Base-by-base conservation (phyloP, 2,888 invertebrate genomes). In the Danaus chrysippus region DNA sequence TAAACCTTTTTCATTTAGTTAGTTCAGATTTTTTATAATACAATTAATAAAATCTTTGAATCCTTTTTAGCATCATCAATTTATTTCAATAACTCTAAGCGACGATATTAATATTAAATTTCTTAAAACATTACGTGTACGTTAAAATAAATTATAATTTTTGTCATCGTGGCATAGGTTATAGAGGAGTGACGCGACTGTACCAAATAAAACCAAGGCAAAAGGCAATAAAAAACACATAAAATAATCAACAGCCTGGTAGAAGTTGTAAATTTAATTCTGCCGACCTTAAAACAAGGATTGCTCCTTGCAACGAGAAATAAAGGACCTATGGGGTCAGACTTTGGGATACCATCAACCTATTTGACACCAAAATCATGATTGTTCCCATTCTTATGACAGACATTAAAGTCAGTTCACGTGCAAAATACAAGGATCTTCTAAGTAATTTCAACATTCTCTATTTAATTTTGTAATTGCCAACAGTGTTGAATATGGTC, bases 201-300 rank as follows among this genome's bases (percentile, higher is more conserved):
- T 53, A 49, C 58, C 23, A 64, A 68, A 66, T 55, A 60, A 65
- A 73, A 72, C 69, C 74, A 73, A 75, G 73, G 71, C 80, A 79
- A 80, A 78, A 76, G 71, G 76, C 72, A 79, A 86, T 86, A 76
- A 83, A 83, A 81, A 81, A 75, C 76, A 62, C 80, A 81, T 83
- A 74, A 78, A 79, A 75, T 78, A 82, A 76, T 77, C 69, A 69
- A 68, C 46, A 58, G 44, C 49, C 70, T 73, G 60, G 73, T 75
- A 79, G 77, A 81, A 78, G 74, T 72, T 76, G 76, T 71, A 69
- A 82, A 76, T 83, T 81, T 76, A 82, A 77, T 77, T 71, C 68
- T 60, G 11, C 54, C 70, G 76, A 73, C 76, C 75, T 81, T 78
- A 71, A 66, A 67, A 69, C 78, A 79, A 80, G 78, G 80, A 64